Evolutionary conservation across 2,113 vertebrate species (phyloP).

Genomic region (Leiothrix lutea): DNA sequence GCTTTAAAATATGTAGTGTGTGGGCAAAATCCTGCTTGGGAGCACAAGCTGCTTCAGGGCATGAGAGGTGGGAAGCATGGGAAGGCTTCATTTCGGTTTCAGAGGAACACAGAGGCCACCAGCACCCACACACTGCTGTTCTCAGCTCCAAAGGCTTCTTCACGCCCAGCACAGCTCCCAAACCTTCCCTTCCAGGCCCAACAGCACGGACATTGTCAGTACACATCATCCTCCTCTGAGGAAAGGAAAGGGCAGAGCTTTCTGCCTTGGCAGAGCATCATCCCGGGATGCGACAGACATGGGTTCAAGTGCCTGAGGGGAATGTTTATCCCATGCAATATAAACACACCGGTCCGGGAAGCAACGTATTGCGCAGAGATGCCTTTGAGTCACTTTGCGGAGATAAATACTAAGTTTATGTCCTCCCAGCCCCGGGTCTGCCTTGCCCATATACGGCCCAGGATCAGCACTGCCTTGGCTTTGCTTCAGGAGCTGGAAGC

Average conservation of each 20-base stretch:
- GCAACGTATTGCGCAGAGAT: not conserved
- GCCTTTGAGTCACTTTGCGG: not conserved
- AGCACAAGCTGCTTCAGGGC: not conserved
- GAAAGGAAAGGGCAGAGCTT: not conserved
- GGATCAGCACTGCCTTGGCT: not conserved
- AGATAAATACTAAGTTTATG: not conserved
- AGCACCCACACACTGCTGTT: not conserved
- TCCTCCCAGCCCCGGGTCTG: not conserved
- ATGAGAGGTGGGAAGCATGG: not conserved
- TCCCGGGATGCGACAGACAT: not conserved
- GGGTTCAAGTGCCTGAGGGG: not conserved
- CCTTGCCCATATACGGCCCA: slow-evolving; percentile 1
- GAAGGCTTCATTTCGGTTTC: not conserved
- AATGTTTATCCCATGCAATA: not conserved
- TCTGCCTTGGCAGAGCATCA: not conserved
- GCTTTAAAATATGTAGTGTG: not conserved
- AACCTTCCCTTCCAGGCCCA: not conserved
- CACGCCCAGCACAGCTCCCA: not conserved
- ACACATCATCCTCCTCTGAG: rapidly evolving
- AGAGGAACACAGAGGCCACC: not conserved
- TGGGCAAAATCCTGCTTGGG: not conserved
- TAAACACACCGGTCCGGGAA: not conserved
- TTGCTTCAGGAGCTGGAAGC: not conserved
- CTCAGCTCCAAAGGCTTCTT: not conserved
- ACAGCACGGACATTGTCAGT: rapidly evolving